phyloP scores from a whole-genome alignment of 1,140 invertebrate species.

The Acromyrmex heyeri region DNA sequence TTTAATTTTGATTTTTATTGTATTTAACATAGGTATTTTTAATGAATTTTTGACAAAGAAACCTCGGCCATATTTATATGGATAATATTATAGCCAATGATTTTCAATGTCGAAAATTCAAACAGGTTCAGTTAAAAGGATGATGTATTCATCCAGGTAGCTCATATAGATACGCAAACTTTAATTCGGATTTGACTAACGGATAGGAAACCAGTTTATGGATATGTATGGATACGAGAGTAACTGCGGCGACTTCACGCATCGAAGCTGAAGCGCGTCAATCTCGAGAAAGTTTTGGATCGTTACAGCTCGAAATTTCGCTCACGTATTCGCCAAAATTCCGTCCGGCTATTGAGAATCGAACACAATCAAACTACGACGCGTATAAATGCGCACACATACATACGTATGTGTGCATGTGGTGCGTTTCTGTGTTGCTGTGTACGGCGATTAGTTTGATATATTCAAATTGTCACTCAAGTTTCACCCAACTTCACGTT shows the following conservation, averaged over 20 bases:
- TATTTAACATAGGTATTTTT: neutral
- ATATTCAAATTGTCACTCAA: conserved; percentile 72
- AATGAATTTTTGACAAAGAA: neutral
- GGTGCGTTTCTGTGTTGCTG: conserved; percentile 19
- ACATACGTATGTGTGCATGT: conserved; percentile 9
- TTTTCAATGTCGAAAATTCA: conserved; percentile 26
- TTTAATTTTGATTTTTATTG: conserved; percentile 7
- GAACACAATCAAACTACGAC: conserved; percentile 65
- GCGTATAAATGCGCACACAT: neutral
- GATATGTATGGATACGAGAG: conserved; percentile 31
- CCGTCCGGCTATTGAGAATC: conserved; percentile 67
- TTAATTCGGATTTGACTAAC: conserved; percentile 60
- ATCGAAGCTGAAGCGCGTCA: conserved; percentile 65
- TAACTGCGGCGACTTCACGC: conserved; percentile 31
- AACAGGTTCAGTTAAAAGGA: conserved; percentile 9
- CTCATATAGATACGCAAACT: conserved; percentile 25
- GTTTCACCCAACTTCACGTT: conserved; percentile 23
- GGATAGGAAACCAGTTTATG: conserved; percentile 65
- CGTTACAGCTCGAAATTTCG: conserved; percentile 71
- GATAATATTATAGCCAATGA: neutral
- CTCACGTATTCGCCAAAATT: conserved; percentile 65
- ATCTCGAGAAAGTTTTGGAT: conserved; percentile 71
- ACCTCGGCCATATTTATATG: neutral
- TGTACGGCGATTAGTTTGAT: conserved; percentile 67
- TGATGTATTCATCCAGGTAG: neutral